phyloP scores from a whole-genome alignment of 2,113 vertebrate genomes.

The Blennius ocellaris region DNA sequence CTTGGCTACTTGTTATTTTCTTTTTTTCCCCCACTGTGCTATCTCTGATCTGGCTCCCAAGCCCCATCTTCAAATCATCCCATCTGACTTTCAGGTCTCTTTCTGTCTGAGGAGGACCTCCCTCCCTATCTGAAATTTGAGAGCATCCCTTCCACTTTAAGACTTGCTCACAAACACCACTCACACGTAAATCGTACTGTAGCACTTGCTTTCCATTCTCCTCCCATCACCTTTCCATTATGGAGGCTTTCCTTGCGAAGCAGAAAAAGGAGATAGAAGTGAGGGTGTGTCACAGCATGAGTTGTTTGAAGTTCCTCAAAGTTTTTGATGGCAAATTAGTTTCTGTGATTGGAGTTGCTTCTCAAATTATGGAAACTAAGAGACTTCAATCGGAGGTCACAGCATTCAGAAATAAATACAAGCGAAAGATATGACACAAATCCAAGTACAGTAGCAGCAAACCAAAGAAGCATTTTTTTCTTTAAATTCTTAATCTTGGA shows the following conservation, averaged over 20 bases:
- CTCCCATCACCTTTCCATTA: background rate
- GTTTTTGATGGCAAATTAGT: no score
- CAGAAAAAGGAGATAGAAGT: background rate
- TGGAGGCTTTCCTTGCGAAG: conserved; percentile 9
- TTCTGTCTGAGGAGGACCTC: conserved; percentile 31
- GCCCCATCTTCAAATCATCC: conserved; percentile 23
- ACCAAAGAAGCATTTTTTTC: no score
- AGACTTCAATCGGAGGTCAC: no score
- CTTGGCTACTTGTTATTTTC: conserved; percentile 28
- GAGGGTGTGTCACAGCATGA: background rate
- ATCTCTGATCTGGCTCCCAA: conserved; percentile 33
- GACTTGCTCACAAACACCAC: background rate
- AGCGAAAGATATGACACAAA: no score
- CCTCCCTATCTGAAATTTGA: conserved; percentile 37
- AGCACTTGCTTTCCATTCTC: background rate
- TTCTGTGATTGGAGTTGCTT: no score
- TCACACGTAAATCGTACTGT: background rate
- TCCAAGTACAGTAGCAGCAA: no score
- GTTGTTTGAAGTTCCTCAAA: background rate
- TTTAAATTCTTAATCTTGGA: no score
- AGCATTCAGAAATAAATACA: no score
- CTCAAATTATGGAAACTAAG: no score
- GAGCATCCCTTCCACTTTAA: conserved; percentile 23
- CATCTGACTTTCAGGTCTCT: conserved; percentile 35
- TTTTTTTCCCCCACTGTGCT: conserved; percentile 6